Evolutionary conservation across 2,888 invertebrate genomes (phyloP).

Genomic region (Apotomis turbidana): DNA sequence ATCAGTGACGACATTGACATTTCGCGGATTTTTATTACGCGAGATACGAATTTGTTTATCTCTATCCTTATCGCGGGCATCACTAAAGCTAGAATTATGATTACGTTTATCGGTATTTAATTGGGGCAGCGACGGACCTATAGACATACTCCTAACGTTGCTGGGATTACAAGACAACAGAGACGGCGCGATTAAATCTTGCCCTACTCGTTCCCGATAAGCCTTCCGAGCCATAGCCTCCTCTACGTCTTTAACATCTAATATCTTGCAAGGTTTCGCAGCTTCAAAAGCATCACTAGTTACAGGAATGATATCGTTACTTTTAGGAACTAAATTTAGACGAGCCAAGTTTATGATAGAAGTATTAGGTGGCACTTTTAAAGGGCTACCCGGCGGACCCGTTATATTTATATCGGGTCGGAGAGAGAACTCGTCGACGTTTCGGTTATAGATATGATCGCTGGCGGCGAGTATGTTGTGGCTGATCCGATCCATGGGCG

Average conservation of each 20-base stretch:
- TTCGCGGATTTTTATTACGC: constrained; percentile 25
- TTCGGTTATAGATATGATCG: constrained; percentile 10
- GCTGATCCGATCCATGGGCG: constrained; percentile 23
- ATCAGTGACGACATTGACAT: constrained; percentile 32
- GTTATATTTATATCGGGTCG: not conserved
- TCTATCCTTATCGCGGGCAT: constrained; percentile 19
- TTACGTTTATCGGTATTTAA: constrained; percentile 23
- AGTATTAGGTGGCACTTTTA: not conserved
- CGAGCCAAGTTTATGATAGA: constrained; percentile 4
- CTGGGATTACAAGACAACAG: constrained; percentile 58
- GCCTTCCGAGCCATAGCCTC: constrained; percentile 58
- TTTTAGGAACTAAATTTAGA: constrained; percentile 28
- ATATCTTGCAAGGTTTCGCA: constrained; percentile 28
- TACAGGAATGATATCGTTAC: constrained; percentile 38
- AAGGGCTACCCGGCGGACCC: not conserved
- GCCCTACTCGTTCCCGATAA: constrained; percentile 56
- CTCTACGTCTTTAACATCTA: constrained; percentile 42
- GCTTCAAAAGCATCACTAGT: constrained; percentile 15
- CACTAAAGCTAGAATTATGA: constrained; percentile 7
- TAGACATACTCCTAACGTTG: constrained; percentile 66
- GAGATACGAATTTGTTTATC: constrained; percentile 33
- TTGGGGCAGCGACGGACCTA: constrained; percentile 52
- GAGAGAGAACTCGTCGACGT: not conserved
- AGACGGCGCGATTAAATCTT: constrained; percentile 54
- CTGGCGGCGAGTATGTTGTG: constrained; percentile 1